A percentile compares a stretch with the other conserved stretches of the same genome.
Evolutionary conservation across 2,113 vertebrate species (phyloP).

Genomic region (Hylia prasina): DNA sequence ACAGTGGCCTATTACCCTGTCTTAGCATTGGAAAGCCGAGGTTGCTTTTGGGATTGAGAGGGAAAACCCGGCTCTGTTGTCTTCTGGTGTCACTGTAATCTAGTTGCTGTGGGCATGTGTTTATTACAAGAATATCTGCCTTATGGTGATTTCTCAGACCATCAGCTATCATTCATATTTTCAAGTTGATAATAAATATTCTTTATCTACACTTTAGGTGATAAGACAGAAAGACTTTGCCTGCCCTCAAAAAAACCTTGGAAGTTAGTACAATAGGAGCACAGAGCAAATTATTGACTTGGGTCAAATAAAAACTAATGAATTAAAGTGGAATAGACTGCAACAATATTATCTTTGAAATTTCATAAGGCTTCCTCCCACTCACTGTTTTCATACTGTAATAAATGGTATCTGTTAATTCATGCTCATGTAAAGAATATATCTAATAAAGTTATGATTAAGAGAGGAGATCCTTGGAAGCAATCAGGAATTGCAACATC

Average conservation of each 20-base stretch:
- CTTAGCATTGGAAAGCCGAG: background rate
- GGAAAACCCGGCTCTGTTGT: background rate
- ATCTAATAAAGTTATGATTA: too few species aligned
- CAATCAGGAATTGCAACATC: too few species aligned
- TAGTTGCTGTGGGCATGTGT: background rate
- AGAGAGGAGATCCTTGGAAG: too few species aligned
- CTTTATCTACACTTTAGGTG: background rate
- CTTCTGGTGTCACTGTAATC: background rate
- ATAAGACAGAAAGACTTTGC: background rate
- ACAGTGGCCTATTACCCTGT: background rate
- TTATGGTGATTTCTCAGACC: background rate
- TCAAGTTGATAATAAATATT: background rate
- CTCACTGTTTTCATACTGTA: background rate
- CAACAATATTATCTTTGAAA: background rate
- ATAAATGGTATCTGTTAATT: too few species aligned
- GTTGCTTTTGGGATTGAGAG: background rate
- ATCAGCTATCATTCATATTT: background rate
- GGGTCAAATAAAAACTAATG: background rate
- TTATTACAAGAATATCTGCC: background rate
- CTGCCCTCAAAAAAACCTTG: background rate
- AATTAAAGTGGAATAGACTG: background rate
- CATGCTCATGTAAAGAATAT: too few species aligned
- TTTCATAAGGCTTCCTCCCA: accelerated
- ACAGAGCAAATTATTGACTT: background rate
- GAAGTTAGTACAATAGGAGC: background rate